Evolutionary conservation across 2,113 vertebrate species (phyloP).

Genomic region (Uria lomvia): DNA sequence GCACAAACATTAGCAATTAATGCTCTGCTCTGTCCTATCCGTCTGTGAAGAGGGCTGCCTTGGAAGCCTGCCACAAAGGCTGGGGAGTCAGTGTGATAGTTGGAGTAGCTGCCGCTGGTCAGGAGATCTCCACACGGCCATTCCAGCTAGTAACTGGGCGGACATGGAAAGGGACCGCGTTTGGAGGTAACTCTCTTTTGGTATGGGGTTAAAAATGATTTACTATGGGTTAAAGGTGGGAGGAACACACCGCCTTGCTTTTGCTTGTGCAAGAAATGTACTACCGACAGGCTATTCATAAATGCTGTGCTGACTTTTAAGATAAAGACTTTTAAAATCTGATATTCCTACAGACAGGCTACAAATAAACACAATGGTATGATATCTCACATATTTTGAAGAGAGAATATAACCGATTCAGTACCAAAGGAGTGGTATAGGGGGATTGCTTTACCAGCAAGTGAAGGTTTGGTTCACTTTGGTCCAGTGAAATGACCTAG

Average conservation of each 20-base stretch:
- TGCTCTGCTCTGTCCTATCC: neutral
- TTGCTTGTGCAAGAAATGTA: neutral
- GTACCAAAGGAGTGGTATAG: neutral
- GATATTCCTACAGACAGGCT: neutral
- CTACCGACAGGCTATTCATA: neutral
- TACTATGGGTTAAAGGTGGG: neutral
- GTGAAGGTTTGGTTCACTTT: neutral
- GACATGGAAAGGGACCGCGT: constrained; percentile 81
- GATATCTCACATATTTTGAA: neutral
- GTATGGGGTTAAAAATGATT: neutral
- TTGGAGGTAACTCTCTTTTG: constrained; percentile 73
- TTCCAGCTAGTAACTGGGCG: constrained; percentile 83
- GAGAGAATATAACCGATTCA: neutral
- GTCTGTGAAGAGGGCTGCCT: constrained; percentile 72
- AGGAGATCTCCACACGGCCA: constrained; percentile 80
- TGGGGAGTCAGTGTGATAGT: constrained; percentile 82
- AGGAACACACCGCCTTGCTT: neutral
- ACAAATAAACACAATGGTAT: neutral
- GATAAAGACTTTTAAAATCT: neutral
- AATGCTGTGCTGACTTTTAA: neutral
- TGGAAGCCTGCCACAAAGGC: constrained; percentile 83
- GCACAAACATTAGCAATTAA: neutral
- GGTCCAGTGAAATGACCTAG: neutral
- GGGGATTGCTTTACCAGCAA: neutral
- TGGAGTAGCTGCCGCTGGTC: constrained; percentile 76